Conservation (phyloP, 2,797 vertebrate species). For the Macropus fuliginosus region DNA sequence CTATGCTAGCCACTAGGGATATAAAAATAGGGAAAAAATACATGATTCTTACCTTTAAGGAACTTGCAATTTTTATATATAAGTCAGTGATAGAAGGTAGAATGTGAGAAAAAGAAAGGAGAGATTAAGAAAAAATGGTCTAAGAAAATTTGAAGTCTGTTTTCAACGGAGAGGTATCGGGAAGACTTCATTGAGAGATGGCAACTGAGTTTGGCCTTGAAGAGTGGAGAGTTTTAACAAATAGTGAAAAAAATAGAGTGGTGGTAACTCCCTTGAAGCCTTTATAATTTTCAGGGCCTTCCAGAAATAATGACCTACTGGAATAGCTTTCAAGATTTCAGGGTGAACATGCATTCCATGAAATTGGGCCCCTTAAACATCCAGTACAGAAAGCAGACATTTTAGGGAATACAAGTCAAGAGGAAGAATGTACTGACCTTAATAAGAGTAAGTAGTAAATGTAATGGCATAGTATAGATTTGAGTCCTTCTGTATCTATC, state of each 20-base stretch:
- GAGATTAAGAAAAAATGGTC: neutral
- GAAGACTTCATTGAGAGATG: neutral
- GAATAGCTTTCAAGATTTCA: neutral
- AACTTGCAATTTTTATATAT: neutral
- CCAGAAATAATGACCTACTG: neutral
- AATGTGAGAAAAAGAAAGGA: neutral
- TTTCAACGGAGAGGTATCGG: neutral
- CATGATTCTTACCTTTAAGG: neutral
- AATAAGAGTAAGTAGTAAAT: neutral
- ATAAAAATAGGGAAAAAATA: neutral
- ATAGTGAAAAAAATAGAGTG: neutral
- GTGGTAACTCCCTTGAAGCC: neutral
- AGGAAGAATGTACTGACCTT: neutral
- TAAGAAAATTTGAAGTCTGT: neutral
- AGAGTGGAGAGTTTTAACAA: neutral
- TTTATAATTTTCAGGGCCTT: neutral
- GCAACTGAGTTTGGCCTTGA: neutral
- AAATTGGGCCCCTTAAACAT: neutral
- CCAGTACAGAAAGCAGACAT: neutral
- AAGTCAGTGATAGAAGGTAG: neutral
- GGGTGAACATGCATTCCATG: neutral
- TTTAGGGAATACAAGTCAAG: neutral
- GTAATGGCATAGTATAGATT: neutral
- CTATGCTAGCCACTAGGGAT: neutral
- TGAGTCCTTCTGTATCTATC: neutral